phyloP scores from a whole-genome alignment of 2,888 invertebrate genomes.

The Amphipyra tragopoginis region DNA sequence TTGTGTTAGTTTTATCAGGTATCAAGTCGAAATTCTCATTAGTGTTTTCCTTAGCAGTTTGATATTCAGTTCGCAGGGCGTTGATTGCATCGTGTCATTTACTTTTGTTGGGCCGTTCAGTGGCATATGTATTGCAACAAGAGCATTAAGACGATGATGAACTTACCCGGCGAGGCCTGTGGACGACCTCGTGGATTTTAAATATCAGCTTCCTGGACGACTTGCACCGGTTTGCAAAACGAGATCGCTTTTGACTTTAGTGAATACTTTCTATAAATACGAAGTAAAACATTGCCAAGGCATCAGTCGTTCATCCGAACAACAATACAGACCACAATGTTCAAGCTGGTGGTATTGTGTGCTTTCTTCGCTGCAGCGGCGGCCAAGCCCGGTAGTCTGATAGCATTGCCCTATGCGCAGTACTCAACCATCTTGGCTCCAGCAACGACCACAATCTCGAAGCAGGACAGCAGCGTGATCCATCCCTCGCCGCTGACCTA shows the following conservation, averaged over 20 bases:
- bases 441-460: constrained; percentile 75
- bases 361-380: constrained; percentile 89
- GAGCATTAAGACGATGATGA: constrained; percentile 68
- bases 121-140: constrained; percentile 57
- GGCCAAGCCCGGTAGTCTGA: constrained; percentile 76
- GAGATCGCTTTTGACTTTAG: constrained; percentile 79
- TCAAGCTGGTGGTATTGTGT: constrained; percentile 90
- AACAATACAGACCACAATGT: constrained; percentile 86
- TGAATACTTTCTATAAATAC: constrained; percentile 83
- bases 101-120: constrained; percentile 42
- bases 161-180: constrained; percentile 68
- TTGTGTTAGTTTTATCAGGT: background rate
- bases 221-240: constrained; percentile 83
- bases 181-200: constrained; percentile 77
- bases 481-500: constrained; percentile 79
- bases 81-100: constrained; percentile 21
- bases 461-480: constrained; percentile 82
- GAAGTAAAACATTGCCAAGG: constrained; percentile 57
- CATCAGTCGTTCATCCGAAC: constrained; percentile 81
- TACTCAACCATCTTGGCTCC: constrained; percentile 70
- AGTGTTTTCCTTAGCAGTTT: constrained; percentile 11
- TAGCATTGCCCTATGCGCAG: constrained; percentile 55
- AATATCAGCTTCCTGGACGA: constrained; percentile 84
- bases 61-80: constrained; percentile 12
- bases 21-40: constrained; percentile 4